Evolutionary conservation across 2,797 vertebrate genomes (phyloP), one percentile per base, ranked within the genome.

Genomic region (Jordanella pulchra): DNA sequence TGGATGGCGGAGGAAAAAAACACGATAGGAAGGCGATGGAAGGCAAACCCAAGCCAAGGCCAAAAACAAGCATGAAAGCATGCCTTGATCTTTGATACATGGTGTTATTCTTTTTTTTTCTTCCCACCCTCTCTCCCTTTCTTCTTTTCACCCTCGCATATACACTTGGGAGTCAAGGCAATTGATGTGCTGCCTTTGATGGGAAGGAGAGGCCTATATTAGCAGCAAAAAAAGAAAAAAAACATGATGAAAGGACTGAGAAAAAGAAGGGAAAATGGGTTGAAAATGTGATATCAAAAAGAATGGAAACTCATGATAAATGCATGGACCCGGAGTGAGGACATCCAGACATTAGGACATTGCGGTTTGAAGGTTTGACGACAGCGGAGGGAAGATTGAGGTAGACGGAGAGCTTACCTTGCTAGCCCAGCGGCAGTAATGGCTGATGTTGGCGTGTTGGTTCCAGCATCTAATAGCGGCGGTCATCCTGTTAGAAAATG

Each of bases 181-280:
- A 94, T 93, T 93, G 93, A 92, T 92, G 92, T 94, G 91, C 89
- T 92, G 90, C 90, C 92, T 93, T 94, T 94, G 93, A 94, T 93
- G 88, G 88, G 87, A 83, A 90, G 88, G 87, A 89, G 90, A 92
- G 91, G 91, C 92, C 92, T 91, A 90, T 88, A 91, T 91, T 91
- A 91, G 87, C 79, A 70, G 90, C 79, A 87, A 87, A 89, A 91
- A 89, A 84, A 53, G 27, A 60, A 54, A 54, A 42, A 42, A 42
- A 15, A 80, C 88, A 89, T 87, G 89, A 94, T 93, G 89, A 93
- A 93, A 93, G 91, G 87, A 82, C 82, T 30, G 77, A 74, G 76
- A 79, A 84, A 87, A 86, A 87, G 83, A 82, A 89, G 84, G 78
- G 77, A 88, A 88, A 89, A 89, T 89, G 85, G 86, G 71, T 77